Evolutionary conservation across 2,113 vertebrate genomes (phyloP).

Genomic region (Hiodon tergisus): DNA sequence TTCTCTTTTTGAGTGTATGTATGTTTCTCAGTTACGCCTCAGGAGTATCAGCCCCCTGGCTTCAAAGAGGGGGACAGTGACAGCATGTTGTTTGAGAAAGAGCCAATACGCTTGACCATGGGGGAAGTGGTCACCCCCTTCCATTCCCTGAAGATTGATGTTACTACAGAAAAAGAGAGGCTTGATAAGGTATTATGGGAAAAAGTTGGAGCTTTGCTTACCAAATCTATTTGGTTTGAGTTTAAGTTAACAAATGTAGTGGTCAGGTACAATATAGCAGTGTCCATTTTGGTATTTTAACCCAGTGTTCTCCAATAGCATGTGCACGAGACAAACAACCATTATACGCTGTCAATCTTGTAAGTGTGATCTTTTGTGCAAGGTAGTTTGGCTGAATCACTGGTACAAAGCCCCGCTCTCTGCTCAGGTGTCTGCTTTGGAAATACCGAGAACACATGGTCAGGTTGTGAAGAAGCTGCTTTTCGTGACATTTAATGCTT

Average conservation of each 20-base stretch:
- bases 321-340: no score
- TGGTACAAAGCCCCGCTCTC: no score
- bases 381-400: no score
- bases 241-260: no score
- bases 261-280: no score
- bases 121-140: constrained; percentile 85
- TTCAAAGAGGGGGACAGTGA: constrained; percentile 75
- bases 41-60: constrained; percentile 88
- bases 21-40: constrained; percentile 56
- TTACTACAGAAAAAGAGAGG: constrained; percentile 79
- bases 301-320: no score
- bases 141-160: constrained; percentile 77
- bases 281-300: no score
- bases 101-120: constrained; percentile 76
- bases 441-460: not conserved
- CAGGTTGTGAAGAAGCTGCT: not conserved
- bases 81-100: constrained; percentile 71
- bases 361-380: no score
- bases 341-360: no score
- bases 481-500: not conserved
- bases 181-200: constrained; percentile 64
- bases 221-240: not conserved
- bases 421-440: not conserved
- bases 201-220: not conserved
- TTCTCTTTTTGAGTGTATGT: not conserved